Evolutionary conservation across 2,888 invertebrate species (phyloP), one percentile per base, ranked within the genome.

Genomic region (Drosophila lutescens): DNA sequence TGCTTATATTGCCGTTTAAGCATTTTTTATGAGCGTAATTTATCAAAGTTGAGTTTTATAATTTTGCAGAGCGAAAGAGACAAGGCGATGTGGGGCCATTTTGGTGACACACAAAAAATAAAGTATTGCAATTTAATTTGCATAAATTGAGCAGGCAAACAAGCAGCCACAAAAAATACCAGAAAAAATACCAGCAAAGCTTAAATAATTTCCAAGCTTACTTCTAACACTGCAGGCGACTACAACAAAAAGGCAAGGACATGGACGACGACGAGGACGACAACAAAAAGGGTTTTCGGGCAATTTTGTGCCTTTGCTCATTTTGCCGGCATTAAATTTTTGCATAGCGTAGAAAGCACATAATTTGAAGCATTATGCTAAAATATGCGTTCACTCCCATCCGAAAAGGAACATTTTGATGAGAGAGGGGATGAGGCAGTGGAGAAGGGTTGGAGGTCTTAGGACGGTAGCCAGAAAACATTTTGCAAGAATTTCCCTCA

Each of bases 61-160:
- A 84, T 84, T 86, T 83, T 76, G 55, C 56, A 47, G 60, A n/a
- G 30, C 43, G 7, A 34, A 12, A 34, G 49, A 61, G 46, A 61
- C 63, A 41, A 5, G 32, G 9, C 34, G 26, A 26, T 76, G 79
- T 80, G 79, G 80, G 79, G 80, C 54, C 54, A 34, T 68, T 49
- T 30, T 34, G 63, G 80, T 80, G 86, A 82, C 83, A 82, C 62
- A 73, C 71, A 72, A 67, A 65, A 69, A 74, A 66, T 79, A 83
- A 84, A 84, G 86, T 77, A 84, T 86, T 86, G 86, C 83, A 86
- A 84, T 84, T 84, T 84, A 86, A 86, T 84, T 84, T 84, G 86
- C 83, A 84, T 84, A 84, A 84, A 84, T 84, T 84, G 83, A 77
- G 83, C 75, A 60, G 74, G 74, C 73, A 57, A 34, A 30, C 56